Percentiles rank a stretch among this genome's conserved stretches.
These are phyloP conservation scores for Anastatus disparis DNA, from an alignment of 1,140 invertebrate genomes.

Conservation along the genomic window DNA sequence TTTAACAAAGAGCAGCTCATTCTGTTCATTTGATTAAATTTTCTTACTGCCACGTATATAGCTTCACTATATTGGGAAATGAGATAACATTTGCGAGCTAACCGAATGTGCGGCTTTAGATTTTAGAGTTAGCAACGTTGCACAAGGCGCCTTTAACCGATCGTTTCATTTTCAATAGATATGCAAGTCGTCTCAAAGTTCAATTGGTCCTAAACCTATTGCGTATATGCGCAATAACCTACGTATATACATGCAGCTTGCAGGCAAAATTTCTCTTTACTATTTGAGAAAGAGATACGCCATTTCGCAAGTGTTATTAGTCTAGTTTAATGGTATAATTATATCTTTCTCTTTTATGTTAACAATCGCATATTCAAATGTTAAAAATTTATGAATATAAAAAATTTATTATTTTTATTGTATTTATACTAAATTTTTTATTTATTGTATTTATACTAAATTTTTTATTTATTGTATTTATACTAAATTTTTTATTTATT, in stretches of 20 bases:
- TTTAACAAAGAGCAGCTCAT: neutral
- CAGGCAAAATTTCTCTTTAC: constrained; percentile 53
- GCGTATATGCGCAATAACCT: no score
- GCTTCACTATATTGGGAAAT: constrained; percentile 1
- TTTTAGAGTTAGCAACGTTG: constrained; percentile 50
- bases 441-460: no score
- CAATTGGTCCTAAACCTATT: constrained; percentile 58
- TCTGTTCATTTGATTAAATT: constrained; percentile 34
- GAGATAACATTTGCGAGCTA: constrained; percentile 29
- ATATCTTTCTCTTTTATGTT: constrained; percentile 37
- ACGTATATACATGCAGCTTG: no score
- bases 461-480: no score
- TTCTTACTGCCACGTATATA: neutral
- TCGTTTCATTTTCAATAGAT: constrained; percentile 55
- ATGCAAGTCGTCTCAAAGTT: constrained; percentile 54
- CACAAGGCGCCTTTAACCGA: constrained; percentile 30
- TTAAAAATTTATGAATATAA: no score
- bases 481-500: no score
- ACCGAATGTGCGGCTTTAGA: constrained; percentile 24
- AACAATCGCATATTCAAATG: no score
- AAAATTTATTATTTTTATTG: no score
- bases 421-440: no score
- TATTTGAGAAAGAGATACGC: constrained; percentile 59
- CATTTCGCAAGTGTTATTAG: constrained; percentile 55
- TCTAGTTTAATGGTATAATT: constrained; percentile 57